phyloP scores from a whole-genome alignment of 1,140 invertebrate species.

The Sminthurides bifidus region DNA sequence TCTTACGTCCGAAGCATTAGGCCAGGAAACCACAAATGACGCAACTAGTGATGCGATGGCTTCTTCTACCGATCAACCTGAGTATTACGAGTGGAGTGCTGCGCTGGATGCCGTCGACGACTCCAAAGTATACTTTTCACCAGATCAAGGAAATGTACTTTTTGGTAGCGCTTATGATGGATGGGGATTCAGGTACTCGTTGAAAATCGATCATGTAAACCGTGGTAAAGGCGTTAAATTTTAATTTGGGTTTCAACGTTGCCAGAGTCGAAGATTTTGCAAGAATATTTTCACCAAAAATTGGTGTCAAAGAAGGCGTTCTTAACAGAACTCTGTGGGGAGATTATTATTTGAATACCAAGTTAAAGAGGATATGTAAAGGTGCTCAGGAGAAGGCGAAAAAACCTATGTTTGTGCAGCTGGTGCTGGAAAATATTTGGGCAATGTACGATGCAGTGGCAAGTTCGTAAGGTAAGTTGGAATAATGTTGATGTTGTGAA shows the following conservation, averaged over 20 bases:
- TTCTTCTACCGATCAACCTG: too few species aligned
- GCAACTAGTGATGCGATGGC: constrained; percentile 33
- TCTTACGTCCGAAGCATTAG: constrained; percentile 64
- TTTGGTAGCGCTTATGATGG: constrained; percentile 93
- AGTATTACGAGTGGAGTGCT: constrained; percentile 58
- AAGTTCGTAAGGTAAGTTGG: constrained; percentile 45
- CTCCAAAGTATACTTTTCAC: constrained; percentile 79
- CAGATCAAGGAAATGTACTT: constrained; percentile 85
- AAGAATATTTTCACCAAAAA: constrained; percentile 64
- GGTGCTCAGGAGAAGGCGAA: constrained; percentile 91
- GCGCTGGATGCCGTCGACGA: constrained; percentile 77
- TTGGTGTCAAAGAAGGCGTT: constrained; percentile 51
- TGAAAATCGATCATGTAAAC: background rate
- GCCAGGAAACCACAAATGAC: constrained; percentile 12
- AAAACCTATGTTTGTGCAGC: constrained; percentile 89
- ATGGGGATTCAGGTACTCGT: constrained; percentile 74
- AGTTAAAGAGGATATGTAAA: constrained; percentile 72
- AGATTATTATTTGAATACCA: constrained; percentile 82
- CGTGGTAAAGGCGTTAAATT: constrained; percentile 1
- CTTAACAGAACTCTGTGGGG: constrained; percentile 81
- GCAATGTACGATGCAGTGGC: constrained; percentile 73
- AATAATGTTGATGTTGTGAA: background rate
- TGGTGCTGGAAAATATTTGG: constrained; percentile 91
- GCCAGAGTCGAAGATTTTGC: constrained; percentile 68
- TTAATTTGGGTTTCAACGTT: background rate